Evolutionary conservation across 2,797 vertebrate genomes (phyloP).

Genomic region (Enteromius radiatus): DNA sequence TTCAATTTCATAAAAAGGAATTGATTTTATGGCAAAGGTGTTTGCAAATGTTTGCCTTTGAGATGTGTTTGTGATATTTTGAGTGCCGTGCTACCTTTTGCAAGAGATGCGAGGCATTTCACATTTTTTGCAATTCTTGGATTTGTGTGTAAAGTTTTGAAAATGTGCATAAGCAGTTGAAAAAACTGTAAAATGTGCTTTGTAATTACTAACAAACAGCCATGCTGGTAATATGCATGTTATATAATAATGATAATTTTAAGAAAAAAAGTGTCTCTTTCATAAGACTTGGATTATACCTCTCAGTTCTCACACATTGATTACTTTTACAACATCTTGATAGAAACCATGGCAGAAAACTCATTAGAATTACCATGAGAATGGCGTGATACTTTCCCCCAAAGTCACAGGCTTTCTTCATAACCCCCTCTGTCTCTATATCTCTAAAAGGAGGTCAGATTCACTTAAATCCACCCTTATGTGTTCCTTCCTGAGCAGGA

Average conservation of each 20-base stretch:
- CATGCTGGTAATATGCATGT: neutral
- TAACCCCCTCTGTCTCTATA: neutral
- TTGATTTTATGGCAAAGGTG: no score
- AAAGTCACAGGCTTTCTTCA: neutral
- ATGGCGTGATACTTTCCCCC: neutral
- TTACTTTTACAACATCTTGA: neutral
- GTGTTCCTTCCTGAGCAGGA: constrained; percentile 28
- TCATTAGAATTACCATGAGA: neutral
- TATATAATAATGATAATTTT: neutral
- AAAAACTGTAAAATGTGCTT: neutral
- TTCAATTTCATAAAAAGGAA: no score
- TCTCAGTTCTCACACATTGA: neutral
- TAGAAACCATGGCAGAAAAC: neutral
- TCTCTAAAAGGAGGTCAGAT: constrained; percentile 22
- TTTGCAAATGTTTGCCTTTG: no score
- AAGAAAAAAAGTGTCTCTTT: neutral
- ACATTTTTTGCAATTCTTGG: no score
- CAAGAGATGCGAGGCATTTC: no score
- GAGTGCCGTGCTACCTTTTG: no score
- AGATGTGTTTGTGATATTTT: no score
- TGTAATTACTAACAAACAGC: neutral
- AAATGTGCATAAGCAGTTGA: no score
- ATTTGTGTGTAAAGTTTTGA: no score
- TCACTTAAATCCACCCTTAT: constrained; percentile 5
- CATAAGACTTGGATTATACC: neutral